Evolutionary conservation across 1,140 invertebrate genomes (phyloP), one percentile per base, ranked within the genome.

Genomic region (Adelges cooleyi): DNA sequence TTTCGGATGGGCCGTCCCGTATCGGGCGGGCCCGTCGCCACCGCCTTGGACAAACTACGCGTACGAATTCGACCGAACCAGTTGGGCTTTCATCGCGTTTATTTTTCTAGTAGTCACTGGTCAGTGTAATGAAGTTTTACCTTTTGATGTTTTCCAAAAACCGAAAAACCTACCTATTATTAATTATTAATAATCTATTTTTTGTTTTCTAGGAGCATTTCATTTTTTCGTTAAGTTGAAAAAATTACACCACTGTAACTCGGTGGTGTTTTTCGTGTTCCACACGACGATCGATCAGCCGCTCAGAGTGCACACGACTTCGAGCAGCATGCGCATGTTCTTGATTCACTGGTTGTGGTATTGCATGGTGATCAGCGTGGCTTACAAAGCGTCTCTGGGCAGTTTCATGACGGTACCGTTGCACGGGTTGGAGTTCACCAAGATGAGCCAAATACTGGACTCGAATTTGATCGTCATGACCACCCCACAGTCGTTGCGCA

Each of bases 381-480:
- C 68, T 10, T 70, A 70, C 67, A 68, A 69, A 44, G 69, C 69
- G 3, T 69, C 66, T 8, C 25, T 70, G 11, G 68, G 69, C 8
- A 70, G 69, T 11, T 69, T 67, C 49, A 69, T 70, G 56, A 69
- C 69, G 10, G 66, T 70, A 6, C 67, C 69, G 17, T 22, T 36
- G 25, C 66, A 65, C 33, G 68, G 65, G 2, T 22, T 27, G 9
- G 67, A 70, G 44, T 67, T 70, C 54, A 67, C 65, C 3, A 62
- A 40, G 10, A 65, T 68, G 22, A 48, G 59, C 1, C 65, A 70
- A 27, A 56, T 70, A 3, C 42, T 70, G 9, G 33, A 68, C 11
- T 69, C 68, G 15, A 29, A 40, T 0, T 25, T 70, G 22, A 29
- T 65, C 13, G 65, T 66, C 5, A 38, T 48, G 18, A 65, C 68